Evolutionary conservation across 2,888 invertebrate species (phyloP).

Genomic region (Nasonovia ribisnigri): DNA sequence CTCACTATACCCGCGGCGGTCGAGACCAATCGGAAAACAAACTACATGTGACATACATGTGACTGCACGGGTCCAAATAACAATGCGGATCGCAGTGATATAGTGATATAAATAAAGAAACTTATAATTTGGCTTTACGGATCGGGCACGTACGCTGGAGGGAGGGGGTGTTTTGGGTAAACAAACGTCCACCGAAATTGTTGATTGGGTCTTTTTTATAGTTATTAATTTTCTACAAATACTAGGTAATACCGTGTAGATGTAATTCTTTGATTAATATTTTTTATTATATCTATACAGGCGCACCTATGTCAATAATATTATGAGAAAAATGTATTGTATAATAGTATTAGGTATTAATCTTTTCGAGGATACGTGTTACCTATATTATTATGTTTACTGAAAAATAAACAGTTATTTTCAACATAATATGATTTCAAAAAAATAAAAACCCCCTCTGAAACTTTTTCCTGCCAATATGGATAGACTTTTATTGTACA

Average conservation of each 20-base stretch:
- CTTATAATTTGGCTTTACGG: not conserved
- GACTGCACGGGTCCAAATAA: not conserved
- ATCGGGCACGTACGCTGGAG: not conserved
- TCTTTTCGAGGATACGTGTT: not conserved
- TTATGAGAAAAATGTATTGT: not conserved
- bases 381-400: not conserved
- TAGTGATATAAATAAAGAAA: not conserved
- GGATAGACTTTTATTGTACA: not conserved
- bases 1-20: not conserved
- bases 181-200: not conserved
- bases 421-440: not conserved
- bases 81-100: not conserved
- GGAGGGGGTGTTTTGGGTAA: not conserved
- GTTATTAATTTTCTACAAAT: not conserved
- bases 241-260: not conserved
- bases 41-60: not conserved
- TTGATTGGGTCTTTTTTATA: not conserved
- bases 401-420: no score
- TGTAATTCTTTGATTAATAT: not conserved
- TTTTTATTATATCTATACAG: not conserved
- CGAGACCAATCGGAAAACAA: conserved; percentile 40
- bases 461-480: not conserved
- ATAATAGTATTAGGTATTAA: not conserved
- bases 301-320: not conserved
- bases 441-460: not conserved